phyloP scores from a whole-genome alignment of 1,140 invertebrate species.

The Drosophila santomea region DNA sequence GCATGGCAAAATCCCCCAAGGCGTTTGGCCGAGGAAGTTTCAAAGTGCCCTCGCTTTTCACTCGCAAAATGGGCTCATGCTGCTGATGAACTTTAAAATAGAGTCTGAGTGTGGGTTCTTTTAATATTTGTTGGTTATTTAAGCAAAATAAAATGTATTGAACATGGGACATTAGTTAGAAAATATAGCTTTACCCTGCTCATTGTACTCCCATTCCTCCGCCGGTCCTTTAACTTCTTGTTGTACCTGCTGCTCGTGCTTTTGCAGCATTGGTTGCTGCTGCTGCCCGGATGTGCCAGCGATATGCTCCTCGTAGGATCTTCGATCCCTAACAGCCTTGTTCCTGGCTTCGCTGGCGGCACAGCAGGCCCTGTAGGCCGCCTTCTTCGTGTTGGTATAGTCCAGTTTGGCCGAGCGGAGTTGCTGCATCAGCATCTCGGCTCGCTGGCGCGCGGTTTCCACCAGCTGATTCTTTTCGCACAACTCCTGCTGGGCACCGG shows the following conservation, averaged over 20 bases:
- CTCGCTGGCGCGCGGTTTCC: slow-evolving; percentile 86
- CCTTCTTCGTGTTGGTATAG: slow-evolving; percentile 87
- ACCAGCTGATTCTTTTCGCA: slow-evolving; percentile 87
- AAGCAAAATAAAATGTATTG: not conserved
- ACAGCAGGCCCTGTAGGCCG: slow-evolving; percentile 87
- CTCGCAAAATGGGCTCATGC: slow-evolving; percentile 9
- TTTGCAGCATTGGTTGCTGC: not conserved
- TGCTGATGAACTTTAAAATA: slow-evolving; percentile 21
- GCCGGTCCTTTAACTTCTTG: not conserved
- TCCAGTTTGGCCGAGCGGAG: slow-evolving; percentile 86
- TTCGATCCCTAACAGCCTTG: slow-evolving; percentile 43
- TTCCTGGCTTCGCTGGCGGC: slow-evolving; percentile 86
- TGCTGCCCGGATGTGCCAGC: not conserved
- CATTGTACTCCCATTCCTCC: slow-evolving; percentile 3
- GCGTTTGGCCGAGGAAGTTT: slow-evolving; percentile 24
- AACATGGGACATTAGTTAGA: not conserved
- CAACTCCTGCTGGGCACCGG: slow-evolving; percentile 86
- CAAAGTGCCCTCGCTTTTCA: not conserved
- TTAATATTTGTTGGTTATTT: not conserved
- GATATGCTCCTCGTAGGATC: not conserved
- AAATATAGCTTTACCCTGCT: slow-evolving; percentile 31
- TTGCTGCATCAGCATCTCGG: slow-evolving; percentile 87
- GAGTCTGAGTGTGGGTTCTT: not conserved
- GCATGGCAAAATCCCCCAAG: slow-evolving; percentile 22
- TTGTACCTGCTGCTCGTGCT: not conserved